Evolutionary conservation across 2,888 invertebrate genomes (phyloP), one percentile per base, ranked within the genome.

Genomic region (Pristionchus japonicus): DNA sequence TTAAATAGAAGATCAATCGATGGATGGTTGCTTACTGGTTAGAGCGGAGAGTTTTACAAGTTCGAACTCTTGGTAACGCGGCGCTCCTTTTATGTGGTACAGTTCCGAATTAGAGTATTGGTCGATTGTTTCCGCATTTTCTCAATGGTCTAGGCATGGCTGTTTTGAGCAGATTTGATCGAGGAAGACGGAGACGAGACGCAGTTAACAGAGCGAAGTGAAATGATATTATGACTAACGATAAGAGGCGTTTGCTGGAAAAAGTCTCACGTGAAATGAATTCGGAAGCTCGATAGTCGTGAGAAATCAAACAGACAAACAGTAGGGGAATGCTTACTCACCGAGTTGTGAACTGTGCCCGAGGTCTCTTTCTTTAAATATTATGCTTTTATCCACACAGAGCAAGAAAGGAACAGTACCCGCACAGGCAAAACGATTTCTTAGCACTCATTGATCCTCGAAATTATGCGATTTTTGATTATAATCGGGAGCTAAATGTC

Each of bases 361-460:
- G 43, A 43, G 11, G 43, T 6, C 43, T n/a, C n/a, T 9, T 47
- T 47, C 13, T 47, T 52, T 57, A 57, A 57, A 57, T 57, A 70
- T 20, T 34, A 70, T 34, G n/a, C 20, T 70, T 77, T 77, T 77
- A 77, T 77, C 77, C 77, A 77, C 77, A 47, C 77, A 47, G 77
- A 77, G 77, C 77, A 40, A 77, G 40, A 77, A 47, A 43, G n/a
- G 43, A 43, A 77, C 43, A 13, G 27, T 77, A 77, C 77, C 77
- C 77, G 77, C 77, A 77, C 43, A 11, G 43, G 77, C 77, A 77
- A 77, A 77, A 77, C 23, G 40, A 27, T 77, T 40, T 77, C 70
- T 77, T 77, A 77, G 77, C 77, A 77, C 77, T 43, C 31, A 9
- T 43, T 47, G 77, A 27, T 77, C n/a, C 11, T 43, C 43, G 37